Evolutionary conservation across 2,113 vertebrate genomes (phyloP), one percentile per base, ranked within the genome.

Genomic region (Leptocoma aspasia): DNA sequence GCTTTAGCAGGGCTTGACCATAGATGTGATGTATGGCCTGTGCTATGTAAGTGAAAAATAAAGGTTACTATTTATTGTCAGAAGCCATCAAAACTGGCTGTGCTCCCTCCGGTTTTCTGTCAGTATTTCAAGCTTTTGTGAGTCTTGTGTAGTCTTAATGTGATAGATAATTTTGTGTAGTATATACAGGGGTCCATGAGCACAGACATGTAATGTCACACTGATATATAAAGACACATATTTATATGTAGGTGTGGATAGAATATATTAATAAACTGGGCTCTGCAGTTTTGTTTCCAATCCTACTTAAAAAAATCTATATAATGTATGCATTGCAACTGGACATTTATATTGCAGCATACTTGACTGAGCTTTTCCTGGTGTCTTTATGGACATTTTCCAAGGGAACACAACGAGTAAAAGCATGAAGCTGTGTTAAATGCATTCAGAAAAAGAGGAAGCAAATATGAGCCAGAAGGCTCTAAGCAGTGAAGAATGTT

Each of bases 121-220:
- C 6, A 4, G 7, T 12, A 6, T 24, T 85, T 39, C 37, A 50
- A 53, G 50, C 15, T 77, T 77, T 50, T 45, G 13, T 26, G 69
- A 59, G 13, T 16, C 35, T 35, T 39, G 7, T 39, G 10, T 18
- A n/a, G 15, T 5, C 15, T n/a, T 37, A 37, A 57, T 23, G 12
- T 19, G 49, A n/a, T 2, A 21, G 23, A 19, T 18, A 21, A 50
- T 77, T 83, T 37, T 65, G 42, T 9, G 3, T 6, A 15, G 6
- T 12, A 11, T 1, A 0, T n/a, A 6, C 41, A 77, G 63, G 7
- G 8, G 5, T 76, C 31, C 18, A 11, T 39, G 7, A 82, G 11
- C 39, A 20, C 0, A 3, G 59, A 27, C 17, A 4, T 3, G 7
- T 31, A 37, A 66, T 37, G 13, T 35, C 42, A 45, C 19, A 24